Evolutionary conservation across 1,140 invertebrate genomes (phyloP).

Genomic region (Adelges cooleyi): DNA sequence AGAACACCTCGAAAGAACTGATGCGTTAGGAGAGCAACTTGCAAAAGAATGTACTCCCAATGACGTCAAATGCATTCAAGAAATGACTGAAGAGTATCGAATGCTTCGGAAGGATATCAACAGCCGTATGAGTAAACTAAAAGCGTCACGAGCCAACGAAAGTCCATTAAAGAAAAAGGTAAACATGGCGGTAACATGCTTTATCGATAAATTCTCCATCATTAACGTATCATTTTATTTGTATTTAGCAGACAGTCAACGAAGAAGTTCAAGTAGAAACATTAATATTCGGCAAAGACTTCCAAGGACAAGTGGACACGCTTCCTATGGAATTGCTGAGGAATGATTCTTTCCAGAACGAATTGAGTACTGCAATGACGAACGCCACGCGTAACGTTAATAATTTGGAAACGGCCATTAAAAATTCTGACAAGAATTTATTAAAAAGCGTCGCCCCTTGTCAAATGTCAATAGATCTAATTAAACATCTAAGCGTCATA

Average conservation of each 20-base stretch:
- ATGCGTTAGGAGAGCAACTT: slow-evolving; percentile 47
- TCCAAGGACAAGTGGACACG: slow-evolving; percentile 66
- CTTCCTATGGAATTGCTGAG: slow-evolving; percentile 56
- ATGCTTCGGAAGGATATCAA: slow-evolving; percentile 51
- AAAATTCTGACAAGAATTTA: slow-evolving; percentile 33
- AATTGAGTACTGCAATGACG: slow-evolving; percentile 42
- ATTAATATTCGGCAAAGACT: slow-evolving; percentile 58
- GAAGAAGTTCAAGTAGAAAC: slow-evolving; percentile 59
- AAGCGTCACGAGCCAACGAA: slow-evolving; percentile 34
- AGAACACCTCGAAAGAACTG: slow-evolving; percentile 43
- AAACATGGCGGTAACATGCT: too few relatives aligned
- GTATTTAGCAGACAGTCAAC: too few relatives aligned
- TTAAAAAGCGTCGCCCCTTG: slow-evolving; percentile 55
- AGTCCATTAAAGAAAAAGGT: slow-evolving; percentile 29
- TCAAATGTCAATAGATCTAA: slow-evolving; percentile 60
- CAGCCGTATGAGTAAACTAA: slow-evolving; percentile 42
- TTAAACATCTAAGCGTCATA: slow-evolving; percentile 62
- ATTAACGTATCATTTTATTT: slow-evolving; percentile 16
- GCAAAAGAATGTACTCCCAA: slow-evolving; percentile 45
- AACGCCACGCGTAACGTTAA: slow-evolving; percentile 25
- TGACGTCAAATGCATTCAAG: slow-evolving; percentile 46
- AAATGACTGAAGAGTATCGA: slow-evolving; percentile 57
- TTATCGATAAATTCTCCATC: too few relatives aligned
- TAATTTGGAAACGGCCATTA: slow-evolving; percentile 3
- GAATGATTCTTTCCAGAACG: slow-evolving; percentile 63